Evolutionary conservation across 2,888 invertebrate genomes (phyloP).

Genomic region (Diogma glabrata): DNA sequence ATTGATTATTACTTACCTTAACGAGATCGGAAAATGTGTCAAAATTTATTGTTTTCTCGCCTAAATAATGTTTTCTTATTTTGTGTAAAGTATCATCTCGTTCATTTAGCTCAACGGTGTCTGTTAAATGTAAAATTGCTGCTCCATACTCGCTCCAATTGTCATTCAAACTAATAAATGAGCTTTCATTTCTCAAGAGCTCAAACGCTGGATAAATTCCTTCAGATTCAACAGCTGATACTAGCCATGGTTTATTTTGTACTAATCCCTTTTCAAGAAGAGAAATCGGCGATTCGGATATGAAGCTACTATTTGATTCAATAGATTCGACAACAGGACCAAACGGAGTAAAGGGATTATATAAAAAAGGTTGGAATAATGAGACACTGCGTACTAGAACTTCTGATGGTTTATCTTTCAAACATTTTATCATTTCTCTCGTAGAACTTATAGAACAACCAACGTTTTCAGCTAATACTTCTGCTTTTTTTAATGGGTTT

Average conservation of each 20-base stretch:
- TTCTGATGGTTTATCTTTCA: conserved; percentile 47
- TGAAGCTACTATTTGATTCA: conserved; percentile 43
- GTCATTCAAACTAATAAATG: conserved; percentile 41
- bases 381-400: conserved; percentile 43
- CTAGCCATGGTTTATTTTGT: conserved; percentile 56
- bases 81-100: conserved; percentile 38
- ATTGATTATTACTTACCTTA: too few relatives aligned
- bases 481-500: conserved; percentile 47
- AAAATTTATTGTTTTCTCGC: conserved; percentile 39
- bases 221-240: conserved; percentile 56
- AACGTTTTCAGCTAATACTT: conserved; percentile 44
- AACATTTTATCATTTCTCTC: conserved; percentile 48
- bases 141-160: conserved; percentile 50
- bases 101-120: conserved; percentile 40
- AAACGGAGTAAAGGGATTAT: conserved; percentile 60
- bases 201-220: conserved; percentile 55
- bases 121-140: conserved; percentile 48
- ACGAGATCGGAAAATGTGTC: conserved; percentile 34
- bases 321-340: conserved; percentile 55
- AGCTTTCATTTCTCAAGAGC: conserved; percentile 33
- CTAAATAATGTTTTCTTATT: conserved; percentile 45
- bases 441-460: conserved; percentile 48
- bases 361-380: conserved; percentile 39
- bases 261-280: conserved; percentile 48
- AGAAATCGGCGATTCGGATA: conserved; percentile 51